Base-by-base conservation (phyloP, 2,797 vertebrate genomes). In the Gymnopithys bicolor region DNA sequence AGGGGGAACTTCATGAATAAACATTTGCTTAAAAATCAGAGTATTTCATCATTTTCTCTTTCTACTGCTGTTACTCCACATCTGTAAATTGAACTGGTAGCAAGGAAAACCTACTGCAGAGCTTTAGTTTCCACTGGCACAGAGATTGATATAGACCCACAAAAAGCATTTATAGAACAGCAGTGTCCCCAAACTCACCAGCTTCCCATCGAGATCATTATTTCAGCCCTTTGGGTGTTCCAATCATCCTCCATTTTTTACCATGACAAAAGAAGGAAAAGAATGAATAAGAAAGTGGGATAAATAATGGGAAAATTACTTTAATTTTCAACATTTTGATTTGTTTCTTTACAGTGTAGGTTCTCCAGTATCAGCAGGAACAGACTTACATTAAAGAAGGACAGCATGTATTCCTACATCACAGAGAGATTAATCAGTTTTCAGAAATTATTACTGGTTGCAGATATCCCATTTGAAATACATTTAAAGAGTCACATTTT, bases 11-110 rank as follows among this genome's bases (percentile, higher is more conserved):
- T 95, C 79, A 94, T 94, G 92, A 97, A 97, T 96, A 97, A 97
- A 97, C 95, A 97, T 96, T 93, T 96, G 84, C 92, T 94, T 90
- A 86, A 96, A 96, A 94, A 77, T n/a, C 80, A 78, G 86, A 94
- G 95, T 93, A 93, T 84, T 84, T 84, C 78, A 85, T 83, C 77
- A 51, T 35, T 90, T 94, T 90, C 64, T 59, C 66, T 25, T 88
- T 62, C 46, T 75, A 21, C 80, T 37, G 5, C 2, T 2, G 75
- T 76, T 96, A 82, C 35, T 93, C 48, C 62, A 81, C 68, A 35
- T 70, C 81, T 59, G 25, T 74, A 96, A 87, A 95, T 32, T 46
- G 70, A 89, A 93, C 84, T 28, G 93, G 91, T 45, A 85, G 11
- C 45, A 49, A 56, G 63, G 63, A 75, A 93, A 76, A 58, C n/a